Percentiles rank a stretch among this genome's conserved stretches.
Conservation (phyloP, 2,797 vertebrate species). For the Schizopygopsis pylzovi region DNA sequence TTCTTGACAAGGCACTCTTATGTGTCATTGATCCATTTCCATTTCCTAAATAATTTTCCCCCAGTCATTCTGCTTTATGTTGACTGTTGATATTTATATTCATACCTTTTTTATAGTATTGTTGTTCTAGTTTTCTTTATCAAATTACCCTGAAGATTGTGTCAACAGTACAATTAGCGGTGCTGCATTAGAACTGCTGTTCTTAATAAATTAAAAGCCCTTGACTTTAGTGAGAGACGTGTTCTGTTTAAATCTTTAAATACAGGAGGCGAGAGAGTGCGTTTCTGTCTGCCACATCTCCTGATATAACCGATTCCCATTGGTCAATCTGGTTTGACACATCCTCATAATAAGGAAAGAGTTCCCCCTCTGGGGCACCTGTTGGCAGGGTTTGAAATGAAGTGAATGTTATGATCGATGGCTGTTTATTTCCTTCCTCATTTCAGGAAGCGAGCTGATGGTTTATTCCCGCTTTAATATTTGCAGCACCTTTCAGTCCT, state of each 20-base stretch:
- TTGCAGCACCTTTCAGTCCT: constrained; percentile 17
- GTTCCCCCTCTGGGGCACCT: constrained; percentile 42
- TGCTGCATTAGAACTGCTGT: constrained; percentile 4
- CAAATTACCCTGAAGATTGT: constrained; percentile 31
- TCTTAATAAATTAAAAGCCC: constrained; percentile 30
- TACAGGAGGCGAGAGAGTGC: neutral
- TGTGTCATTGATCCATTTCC: neutral
- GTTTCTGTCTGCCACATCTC: constrained; percentile 28
- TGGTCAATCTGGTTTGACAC: constrained; percentile 42
- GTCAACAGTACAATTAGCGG: constrained; percentile 10
- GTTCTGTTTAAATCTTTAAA: constrained; percentile 29
- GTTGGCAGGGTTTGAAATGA: constrained; percentile 42
- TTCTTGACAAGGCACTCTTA: neutral
- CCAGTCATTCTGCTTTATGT: neutral
- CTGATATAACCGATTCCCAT: neutral
- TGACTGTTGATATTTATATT: neutral
- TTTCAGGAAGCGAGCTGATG: constrained; percentile 35
- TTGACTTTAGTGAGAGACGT: constrained; percentile 32
- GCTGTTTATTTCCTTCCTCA: constrained; percentile 33
- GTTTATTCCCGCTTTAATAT: constrained; percentile 43
- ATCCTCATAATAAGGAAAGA: constrained; percentile 46
- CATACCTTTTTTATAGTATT: neutral
- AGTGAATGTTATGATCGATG: constrained; percentile 42
- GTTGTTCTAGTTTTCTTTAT: constrained; percentile 45
- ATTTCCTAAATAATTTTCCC: neutral